phyloP scores from a whole-genome alignment of 1,140 invertebrate genomes.

The Zeugodacus cucurbitae region DNA sequence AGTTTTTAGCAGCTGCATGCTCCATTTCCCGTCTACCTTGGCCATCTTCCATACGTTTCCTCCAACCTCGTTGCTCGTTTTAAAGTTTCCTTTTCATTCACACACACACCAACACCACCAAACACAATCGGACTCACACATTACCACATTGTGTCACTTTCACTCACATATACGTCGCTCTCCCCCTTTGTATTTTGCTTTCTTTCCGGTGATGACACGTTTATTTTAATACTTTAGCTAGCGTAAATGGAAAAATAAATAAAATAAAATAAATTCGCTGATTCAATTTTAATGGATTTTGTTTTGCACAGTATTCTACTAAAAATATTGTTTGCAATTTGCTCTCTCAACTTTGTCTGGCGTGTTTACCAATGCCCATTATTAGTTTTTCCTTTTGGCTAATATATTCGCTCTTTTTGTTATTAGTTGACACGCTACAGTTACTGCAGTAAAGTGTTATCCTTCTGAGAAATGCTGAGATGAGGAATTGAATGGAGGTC shows the following conservation, averaged over 20 bases:
- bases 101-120: neutral
- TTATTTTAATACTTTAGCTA: slow-evolving; percentile 19
- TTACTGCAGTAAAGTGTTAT: too few species aligned
- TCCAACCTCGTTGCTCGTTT: neutral
- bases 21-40: neutral
- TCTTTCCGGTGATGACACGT: neutral
- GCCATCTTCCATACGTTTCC: neutral
- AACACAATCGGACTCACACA: neutral
- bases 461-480: too few species aligned
- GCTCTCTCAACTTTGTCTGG: neutral
- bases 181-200: neutral
- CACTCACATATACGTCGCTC: neutral
- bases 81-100: neutral
- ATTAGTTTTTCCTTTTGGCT: neutral
- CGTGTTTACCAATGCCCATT: neutral
- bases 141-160: too few species aligned
- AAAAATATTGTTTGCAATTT: neutral
- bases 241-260: slow-evolving; percentile 6
- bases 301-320: neutral
- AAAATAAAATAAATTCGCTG: slow-evolving; percentile 26
- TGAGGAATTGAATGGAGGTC: too few species aligned
- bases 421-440: neutral
- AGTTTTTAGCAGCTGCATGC: neutral
- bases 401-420: neutral
- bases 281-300: slow-evolving; percentile 26